These are phyloP conservation scores for Argyresthia albistria DNA, from an alignment of 2,888 invertebrate genomes.

Conservation along the genomic window DNA sequence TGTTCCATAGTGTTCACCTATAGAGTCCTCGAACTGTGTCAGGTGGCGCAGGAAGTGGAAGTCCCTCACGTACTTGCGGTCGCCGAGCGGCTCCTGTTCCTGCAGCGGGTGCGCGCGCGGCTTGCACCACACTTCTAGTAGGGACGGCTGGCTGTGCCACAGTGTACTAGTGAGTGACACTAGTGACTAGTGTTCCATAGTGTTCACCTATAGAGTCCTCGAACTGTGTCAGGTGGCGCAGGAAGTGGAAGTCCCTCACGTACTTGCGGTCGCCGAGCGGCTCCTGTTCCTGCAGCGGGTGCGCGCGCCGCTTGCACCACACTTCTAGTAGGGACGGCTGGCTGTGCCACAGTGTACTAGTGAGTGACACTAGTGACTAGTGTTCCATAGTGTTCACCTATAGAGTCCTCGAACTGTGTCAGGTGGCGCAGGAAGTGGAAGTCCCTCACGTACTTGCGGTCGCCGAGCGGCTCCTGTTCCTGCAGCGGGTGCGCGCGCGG, in stretches of 20 bases:
- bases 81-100: constrained; percentile 94
- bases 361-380: no score
- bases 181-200: no score
- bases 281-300: constrained; percentile 93
- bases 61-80: constrained; percentile 91
- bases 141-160: constrained; percentile 77
- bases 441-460: constrained; percentile 91
- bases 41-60: constrained; percentile 90
- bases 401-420: constrained; percentile 86
- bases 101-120: constrained; percentile 94
- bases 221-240: constrained; percentile 90
- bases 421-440: constrained; percentile 90
- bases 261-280: constrained; percentile 95
- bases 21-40: constrained; percentile 86
- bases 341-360: constrained; percentile 76
- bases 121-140: constrained; percentile 88
- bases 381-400: constrained; percentile 44
- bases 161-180: constrained; percentile 46
- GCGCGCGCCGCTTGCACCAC: constrained; percentile 91
- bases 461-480: constrained; percentile 94
- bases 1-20: constrained; percentile 66
- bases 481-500: constrained; percentile 90
- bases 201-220: constrained; percentile 80
- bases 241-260: constrained; percentile 87
- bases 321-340: constrained; percentile 78